Conservation (phyloP, 2,797 vertebrate genomes). For the Sebastiscus tertius region DNA sequence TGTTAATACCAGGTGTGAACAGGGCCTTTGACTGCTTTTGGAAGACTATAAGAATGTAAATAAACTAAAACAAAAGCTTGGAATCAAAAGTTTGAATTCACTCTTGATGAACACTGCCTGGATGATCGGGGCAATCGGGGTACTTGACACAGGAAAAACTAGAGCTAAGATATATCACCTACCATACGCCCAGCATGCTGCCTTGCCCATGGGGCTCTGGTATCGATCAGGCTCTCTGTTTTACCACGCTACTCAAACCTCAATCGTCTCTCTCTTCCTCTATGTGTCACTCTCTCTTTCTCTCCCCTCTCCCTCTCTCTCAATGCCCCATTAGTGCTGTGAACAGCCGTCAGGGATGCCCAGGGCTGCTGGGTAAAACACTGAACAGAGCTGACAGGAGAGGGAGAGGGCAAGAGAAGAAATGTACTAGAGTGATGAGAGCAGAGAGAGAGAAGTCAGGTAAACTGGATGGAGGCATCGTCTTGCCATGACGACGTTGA, state of each 20-base stretch:
- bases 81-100: neutral
- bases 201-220: conserved; percentile 25
- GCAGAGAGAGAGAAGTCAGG: neutral
- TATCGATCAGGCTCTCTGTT: conserved; percentile 33
- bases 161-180: conserved; percentile 3
- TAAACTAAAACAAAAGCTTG: neutral
- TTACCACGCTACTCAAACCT: conserved; percentile 22
- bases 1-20: neutral
- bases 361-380: conserved; percentile 51
- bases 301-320: neutral
- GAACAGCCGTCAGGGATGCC: conserved; percentile 63
- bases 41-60: neutral
- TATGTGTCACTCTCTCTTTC: neutral
- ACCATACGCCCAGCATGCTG: neutral
- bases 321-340: conserved; percentile 64
- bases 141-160: conserved; percentile 29
- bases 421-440: conserved; percentile 30
- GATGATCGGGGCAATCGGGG: neutral
- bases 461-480: conserved; percentile 17
- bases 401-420: conserved; percentile 17
- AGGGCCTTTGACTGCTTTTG: neutral
- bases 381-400: conserved; percentile 57
- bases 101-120: neutral
- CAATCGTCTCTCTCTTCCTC: conserved; percentile 32
- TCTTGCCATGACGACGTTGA: neutral